Base-by-base conservation (phyloP, 2,888 invertebrate species). In the Osmoderma eremita region DNA sequence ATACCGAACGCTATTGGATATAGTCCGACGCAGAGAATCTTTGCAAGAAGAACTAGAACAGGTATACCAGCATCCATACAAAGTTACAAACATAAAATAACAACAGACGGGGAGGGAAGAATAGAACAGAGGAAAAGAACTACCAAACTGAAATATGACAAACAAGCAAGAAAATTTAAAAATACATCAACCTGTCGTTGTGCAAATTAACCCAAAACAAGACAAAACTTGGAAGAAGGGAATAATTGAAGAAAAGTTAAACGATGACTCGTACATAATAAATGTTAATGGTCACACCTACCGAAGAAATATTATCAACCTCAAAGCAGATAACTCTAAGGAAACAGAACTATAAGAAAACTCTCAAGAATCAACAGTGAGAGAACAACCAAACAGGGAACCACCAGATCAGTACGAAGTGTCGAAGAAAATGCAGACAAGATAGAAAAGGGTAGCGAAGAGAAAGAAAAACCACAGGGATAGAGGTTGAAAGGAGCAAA, bases 1-100 rank as follows among this genome's bases (percentile, higher is more conserved):
- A 73, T 70, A 0, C 75, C 75, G n/a, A 70, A 69, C n/a, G 65
- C 67, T 45, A 70, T 72, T 30, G 49, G 65, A 45, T 65, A 53
- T 13, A 73, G 73, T 51, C 70, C 72, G 30, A 65, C 65, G 5
- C 69, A 71, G 50, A 38, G 70, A 51, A 49, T 73, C 20, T 66
- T 71, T 50, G 67, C 69, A 30, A 62, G 73, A 36, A 45, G 53
- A 49, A 53, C 53, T 13, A 49, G 49, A 49, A 49, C 8, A 20
- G 15, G 49, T 13, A 49, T 49, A 15, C 49, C 49, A 49, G 24
- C 24, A 24, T 24, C 24, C 24, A 24, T 24, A 5, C 24, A 24
- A 4, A 24, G 24, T 24, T 24, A 24, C 24, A 24, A 24, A 24
- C 24, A 24, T 24, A 24, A 24, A 24, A 24, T 24, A 24, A 24